These are phyloP conservation scores for Tragelaphus imberbis DNA, from an alignment of 2,113 vertebrate species.

Conservation along the genomic window DNA sequence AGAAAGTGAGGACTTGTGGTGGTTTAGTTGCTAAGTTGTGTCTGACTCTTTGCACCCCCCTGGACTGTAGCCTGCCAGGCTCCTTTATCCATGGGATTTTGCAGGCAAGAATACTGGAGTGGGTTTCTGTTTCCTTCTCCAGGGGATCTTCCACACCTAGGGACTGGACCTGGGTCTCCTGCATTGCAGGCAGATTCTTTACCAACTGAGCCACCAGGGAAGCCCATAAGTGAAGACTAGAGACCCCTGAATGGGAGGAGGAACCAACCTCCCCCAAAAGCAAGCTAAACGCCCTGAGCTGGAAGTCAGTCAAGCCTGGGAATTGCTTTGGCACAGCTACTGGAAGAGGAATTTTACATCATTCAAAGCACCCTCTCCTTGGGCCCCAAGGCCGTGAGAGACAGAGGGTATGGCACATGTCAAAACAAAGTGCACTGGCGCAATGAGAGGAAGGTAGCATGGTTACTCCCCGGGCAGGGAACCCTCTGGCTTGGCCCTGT, in stretches of 20 bases:
- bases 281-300: background rate
- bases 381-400: background rate
- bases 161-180: background rate
- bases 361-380: background rate
- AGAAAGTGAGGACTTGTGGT: background rate
- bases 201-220: background rate
- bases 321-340: background rate
- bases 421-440: background rate
- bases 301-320: background rate
- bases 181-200: background rate
- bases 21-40: background rate
- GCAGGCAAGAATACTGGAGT: background rate
- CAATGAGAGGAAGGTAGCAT: background rate
- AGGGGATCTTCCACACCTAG: background rate
- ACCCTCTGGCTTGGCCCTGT: background rate
- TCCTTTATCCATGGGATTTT: background rate
- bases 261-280: background rate
- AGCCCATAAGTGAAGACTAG: background rate
- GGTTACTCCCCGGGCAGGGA: background rate
- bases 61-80: background rate
- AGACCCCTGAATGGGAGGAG: background rate
- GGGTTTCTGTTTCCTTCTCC: background rate
- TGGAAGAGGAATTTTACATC: background rate
- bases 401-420: slow-evolving; percentile 34
- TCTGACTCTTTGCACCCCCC: background rate